Conservation (phyloP, 2,888 invertebrate genomes). For the Sympetrum striolatum region DNA sequence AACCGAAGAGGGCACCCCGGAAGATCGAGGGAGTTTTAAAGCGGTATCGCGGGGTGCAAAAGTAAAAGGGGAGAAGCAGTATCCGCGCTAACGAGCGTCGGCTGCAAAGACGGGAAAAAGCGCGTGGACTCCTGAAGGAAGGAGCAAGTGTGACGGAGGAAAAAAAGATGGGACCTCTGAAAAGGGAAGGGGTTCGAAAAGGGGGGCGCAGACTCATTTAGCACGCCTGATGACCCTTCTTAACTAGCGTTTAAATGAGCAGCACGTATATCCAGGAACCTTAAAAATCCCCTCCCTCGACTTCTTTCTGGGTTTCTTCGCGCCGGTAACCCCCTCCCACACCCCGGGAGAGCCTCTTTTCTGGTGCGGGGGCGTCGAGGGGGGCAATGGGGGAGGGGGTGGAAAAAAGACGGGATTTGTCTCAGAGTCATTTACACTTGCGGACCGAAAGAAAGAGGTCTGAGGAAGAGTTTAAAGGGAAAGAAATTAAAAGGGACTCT, state of each 20-base stretch:
- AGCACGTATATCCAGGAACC: conserved; percentile 47
- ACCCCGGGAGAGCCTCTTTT: neutral
- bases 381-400: neutral
- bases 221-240: conserved; percentile 44
- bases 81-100: conserved; percentile 24
- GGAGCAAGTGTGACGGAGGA: neutral
- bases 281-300: neutral
- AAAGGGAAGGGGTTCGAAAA: neutral
- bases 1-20: neutral
- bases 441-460: neutral
- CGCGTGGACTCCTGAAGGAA: neutral
- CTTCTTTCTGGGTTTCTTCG: neutral
- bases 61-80: neutral
- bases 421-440: conserved; percentile 34
- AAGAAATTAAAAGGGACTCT: conserved; percentile 40
- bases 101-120: conserved; percentile 26
- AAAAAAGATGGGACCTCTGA: neutral
- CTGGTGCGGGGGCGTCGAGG: neutral
- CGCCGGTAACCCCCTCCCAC: neutral
- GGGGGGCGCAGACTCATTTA: conserved; percentile 35
- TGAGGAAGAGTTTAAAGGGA: neutral
- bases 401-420: conserved; percentile 16
- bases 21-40: neutral
- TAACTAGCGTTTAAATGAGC: conserved; percentile 50
- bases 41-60: neutral